Evolutionary conservation across 2,888 invertebrate species (phyloP).

Genomic region (Sericinus montela): DNA sequence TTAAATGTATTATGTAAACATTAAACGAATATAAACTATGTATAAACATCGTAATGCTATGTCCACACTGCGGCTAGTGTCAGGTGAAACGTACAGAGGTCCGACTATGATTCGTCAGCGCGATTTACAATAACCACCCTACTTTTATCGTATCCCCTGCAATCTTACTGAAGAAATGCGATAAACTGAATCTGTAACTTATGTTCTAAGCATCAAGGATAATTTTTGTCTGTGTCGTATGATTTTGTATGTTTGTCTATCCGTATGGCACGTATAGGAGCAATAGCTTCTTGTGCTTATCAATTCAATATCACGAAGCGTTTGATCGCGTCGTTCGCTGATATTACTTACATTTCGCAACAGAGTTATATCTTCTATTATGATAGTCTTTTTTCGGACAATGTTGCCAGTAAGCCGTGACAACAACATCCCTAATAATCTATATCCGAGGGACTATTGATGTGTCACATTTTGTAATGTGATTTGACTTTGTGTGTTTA

Average conservation of each 20-base stretch:
- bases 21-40: not conserved
- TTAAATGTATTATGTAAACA: too few relatives aligned
- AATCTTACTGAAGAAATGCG: constrained; percentile 11
- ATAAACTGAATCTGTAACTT: constrained; percentile 9
- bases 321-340: constrained; percentile 57
- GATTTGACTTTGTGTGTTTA: not conserved
- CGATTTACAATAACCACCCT: constrained; percentile 65
- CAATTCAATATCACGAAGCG: constrained; percentile 64
- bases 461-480: not conserved
- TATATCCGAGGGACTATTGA: constrained; percentile 1
- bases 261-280: constrained; percentile 25
- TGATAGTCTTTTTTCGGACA: constrained; percentile 16
- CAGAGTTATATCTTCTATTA: constrained; percentile 22
- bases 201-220: not conserved
- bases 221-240: constrained; percentile 6
- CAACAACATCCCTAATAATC: constrained; percentile 6
- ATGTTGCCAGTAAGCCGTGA: constrained; percentile 5
- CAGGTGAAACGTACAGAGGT: constrained; percentile 62
- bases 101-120: constrained; percentile 70
- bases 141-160: constrained; percentile 53
- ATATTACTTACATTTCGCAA: constrained; percentile 43
- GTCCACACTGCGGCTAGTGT: constrained; percentile 47
- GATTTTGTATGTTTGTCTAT: constrained; percentile 13
- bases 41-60: constrained; percentile 23
- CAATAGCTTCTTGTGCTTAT: constrained; percentile 45